Evolutionary conservation across 2,888 invertebrate species (phyloP).

Genomic region (Chrysolina oricalcia): DNA sequence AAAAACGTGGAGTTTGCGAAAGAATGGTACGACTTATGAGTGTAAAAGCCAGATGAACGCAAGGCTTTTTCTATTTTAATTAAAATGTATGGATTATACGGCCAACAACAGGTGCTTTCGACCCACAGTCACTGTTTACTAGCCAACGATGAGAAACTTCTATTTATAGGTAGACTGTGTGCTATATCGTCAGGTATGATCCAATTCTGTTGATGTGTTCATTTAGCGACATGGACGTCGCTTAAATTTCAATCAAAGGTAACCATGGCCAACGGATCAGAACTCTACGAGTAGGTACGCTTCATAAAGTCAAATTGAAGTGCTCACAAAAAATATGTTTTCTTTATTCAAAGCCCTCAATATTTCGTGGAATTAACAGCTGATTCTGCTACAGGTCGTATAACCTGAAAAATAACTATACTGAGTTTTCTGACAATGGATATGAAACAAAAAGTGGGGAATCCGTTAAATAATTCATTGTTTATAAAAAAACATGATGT

Average conservation of each 20-base stretch:
- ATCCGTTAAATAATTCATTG: too few relatives aligned
- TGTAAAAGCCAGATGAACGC: not conserved
- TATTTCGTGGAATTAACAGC: too few relatives aligned
- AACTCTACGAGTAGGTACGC: not conserved
- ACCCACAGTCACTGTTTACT: constrained; percentile 31
- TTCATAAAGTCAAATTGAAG: not conserved
- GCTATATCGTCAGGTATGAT: constrained; percentile 35
- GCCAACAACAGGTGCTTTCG: constrained; percentile 42
- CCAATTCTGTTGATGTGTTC: constrained; percentile 38
- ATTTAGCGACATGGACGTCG: constrained; percentile 14
- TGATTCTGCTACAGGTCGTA: too few relatives aligned
- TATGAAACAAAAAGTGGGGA: too few relatives aligned
- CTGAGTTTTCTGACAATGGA: too few relatives aligned
- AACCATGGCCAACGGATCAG: not conserved
- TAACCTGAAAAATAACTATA: too few relatives aligned
- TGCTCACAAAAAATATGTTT: too few relatives aligned
- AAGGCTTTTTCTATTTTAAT: constrained; percentile 28
- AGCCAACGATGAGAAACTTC: constrained; percentile 43
- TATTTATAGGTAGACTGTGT: constrained; percentile 39
- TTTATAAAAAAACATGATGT: too few relatives aligned
- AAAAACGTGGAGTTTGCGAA: too few relatives aligned
- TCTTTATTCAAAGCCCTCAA: too few relatives aligned
- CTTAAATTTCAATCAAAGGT: constrained; percentile 6
- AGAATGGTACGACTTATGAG: too few relatives aligned
- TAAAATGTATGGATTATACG: constrained; percentile 38